phyloP scores from a whole-genome alignment of 2,888 invertebrate species.

The Ophonus ardosiacus region DNA sequence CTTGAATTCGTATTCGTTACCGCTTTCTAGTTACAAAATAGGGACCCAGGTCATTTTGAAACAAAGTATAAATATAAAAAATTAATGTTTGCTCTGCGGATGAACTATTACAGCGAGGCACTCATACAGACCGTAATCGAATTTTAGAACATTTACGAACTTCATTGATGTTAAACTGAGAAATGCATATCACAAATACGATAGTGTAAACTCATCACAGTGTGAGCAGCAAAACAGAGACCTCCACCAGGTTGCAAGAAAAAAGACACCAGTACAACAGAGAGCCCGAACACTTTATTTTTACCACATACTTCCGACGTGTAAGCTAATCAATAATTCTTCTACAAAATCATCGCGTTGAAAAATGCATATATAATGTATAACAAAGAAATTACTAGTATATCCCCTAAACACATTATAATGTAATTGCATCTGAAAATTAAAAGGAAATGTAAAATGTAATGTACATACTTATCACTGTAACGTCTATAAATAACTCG shows the following conservation, averaged over 20 bases:
- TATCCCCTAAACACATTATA: conserved; percentile 76
- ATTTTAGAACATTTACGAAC: too few relatives aligned
- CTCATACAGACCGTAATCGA: too few relatives aligned
- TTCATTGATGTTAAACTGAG: conserved; percentile 6
- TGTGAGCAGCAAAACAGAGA: conserved; percentile 65
- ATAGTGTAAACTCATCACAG: neutral
- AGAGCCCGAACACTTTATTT: conserved; percentile 59
- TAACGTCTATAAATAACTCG: neutral
- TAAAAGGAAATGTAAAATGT: conserved; percentile 47
- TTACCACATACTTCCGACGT: conserved; percentile 67
- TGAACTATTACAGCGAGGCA: too few relatives aligned
- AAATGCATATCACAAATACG: neutral
- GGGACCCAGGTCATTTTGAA: too few relatives aligned
- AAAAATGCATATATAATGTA: conserved; percentile 72
- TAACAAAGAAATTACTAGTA: conserved; percentile 70
- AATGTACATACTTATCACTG: conserved; percentile 50
- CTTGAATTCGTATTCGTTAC: too few relatives aligned
- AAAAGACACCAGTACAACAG: conserved; percentile 26
- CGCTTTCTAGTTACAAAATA: too few relatives aligned
- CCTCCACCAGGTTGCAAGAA: conserved; percentile 68
- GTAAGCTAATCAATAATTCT: conserved; percentile 65
- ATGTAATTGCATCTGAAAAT: conserved; percentile 72
- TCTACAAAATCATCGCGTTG: conserved; percentile 65
- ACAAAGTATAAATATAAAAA: too few relatives aligned
- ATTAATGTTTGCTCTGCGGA: too few relatives aligned